These are phyloP conservation scores for Ranitomeya variabilis DNA, from an alignment of 2,113 vertebrate genomes.

Conservation along the genomic window DNA sequence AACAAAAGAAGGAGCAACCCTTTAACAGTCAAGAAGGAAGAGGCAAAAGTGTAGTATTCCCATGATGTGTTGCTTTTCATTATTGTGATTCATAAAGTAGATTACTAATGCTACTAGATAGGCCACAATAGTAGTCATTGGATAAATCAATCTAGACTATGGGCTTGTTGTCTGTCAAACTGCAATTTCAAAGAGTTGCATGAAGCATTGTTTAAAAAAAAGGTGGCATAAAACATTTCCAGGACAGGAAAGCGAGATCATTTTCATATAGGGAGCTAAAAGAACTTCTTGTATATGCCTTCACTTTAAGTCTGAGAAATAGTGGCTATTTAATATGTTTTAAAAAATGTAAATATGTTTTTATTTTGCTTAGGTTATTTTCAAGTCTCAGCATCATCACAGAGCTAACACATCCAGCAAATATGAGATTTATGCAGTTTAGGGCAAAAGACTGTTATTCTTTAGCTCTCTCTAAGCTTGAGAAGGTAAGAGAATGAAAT, in stretches of 20 bases:
- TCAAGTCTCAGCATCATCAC: conserved; percentile 97
- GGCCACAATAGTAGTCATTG: neutral
- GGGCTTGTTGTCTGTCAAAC: neutral
- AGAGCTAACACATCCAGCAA: conserved; percentile 94
- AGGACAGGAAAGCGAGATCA: too few species aligned
- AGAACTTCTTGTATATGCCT: too few species aligned
- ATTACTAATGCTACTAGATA: neutral
- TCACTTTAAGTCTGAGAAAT: neutral
- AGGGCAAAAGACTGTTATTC: conserved; percentile 98
- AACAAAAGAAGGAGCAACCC: too few species aligned
- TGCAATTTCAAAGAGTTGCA: neutral
- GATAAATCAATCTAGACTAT: neutral
- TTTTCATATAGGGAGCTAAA: too few species aligned
- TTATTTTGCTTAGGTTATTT: conserved; percentile 80
- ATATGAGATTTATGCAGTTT: conserved; percentile 99
- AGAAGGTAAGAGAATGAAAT: conserved; percentile 82
- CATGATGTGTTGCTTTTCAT: neutral
- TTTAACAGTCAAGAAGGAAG: too few species aligned
- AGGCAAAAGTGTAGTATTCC: too few species aligned
- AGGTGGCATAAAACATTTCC: too few species aligned
- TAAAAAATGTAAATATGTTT: neutral
- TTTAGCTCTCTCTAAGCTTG: conserved; percentile 91
- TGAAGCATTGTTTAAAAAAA: neutral
- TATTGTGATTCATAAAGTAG: neutral
- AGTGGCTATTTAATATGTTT: neutral